A percentile compares a stretch with the other conserved stretches of the same genome.
Evolutionary conservation across 1,140 invertebrate species (phyloP).

Genomic region (Rhynchophorus ferrugineus): DNA sequence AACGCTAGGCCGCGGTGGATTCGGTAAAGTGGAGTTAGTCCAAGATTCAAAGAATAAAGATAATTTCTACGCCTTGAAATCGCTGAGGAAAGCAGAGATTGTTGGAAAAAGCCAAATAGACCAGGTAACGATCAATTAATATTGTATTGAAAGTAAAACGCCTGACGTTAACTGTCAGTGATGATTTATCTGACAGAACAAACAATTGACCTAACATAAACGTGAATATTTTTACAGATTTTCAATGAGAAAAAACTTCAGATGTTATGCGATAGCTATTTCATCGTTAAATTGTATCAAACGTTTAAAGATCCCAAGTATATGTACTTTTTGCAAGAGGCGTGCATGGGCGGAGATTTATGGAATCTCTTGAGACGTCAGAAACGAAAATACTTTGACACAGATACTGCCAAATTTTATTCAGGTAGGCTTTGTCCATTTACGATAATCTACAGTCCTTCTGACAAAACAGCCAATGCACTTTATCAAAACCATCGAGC

Average conservation of each 20-base stretch:
- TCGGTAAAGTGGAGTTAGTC: slow-evolving; percentile 82
- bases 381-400: slow-evolving; percentile 70
- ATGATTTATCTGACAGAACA: too few relatives aligned
- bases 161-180: slow-evolving; percentile 57
- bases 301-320: slow-evolving; percentile 94
- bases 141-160: slow-evolving; percentile 63
- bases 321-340: slow-evolving; percentile 95
- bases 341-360: slow-evolving; percentile 92
- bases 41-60: slow-evolving; percentile 51
- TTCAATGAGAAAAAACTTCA: slow-evolving; percentile 89
- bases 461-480: too few relatives aligned
- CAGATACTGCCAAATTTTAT: slow-evolving; percentile 79
- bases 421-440: too few relatives aligned
- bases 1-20: slow-evolving; percentile 88
- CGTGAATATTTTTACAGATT: too few relatives aligned
- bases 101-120: slow-evolving; percentile 88
- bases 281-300: slow-evolving; percentile 67
- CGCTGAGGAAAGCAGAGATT: slow-evolving; percentile 87
- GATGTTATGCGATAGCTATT: slow-evolving; percentile 55
- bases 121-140: slow-evolving; percentile 15
- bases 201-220: too few relatives aligned
- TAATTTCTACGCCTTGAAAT: slow-evolving; percentile 80
- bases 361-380: slow-evolving; percentile 87
- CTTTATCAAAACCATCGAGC: too few relatives aligned
- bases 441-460: too few relatives aligned